Evolutionary conservation across 2,113 vertebrate genomes (phyloP).

Genomic region (Sitta europaea): DNA sequence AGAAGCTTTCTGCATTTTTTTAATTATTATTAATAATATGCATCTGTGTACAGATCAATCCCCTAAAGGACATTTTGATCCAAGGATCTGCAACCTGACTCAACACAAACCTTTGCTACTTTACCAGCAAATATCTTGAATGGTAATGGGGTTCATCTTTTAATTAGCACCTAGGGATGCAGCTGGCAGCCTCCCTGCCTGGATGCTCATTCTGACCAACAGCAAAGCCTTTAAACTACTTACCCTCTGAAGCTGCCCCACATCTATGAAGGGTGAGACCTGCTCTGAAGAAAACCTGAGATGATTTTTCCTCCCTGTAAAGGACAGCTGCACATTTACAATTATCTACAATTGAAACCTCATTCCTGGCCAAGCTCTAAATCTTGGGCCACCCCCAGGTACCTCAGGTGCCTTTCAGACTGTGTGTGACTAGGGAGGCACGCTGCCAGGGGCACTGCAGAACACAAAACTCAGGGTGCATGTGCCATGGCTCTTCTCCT

Average conservation of each 20-base stretch:
- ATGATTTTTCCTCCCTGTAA: background rate
- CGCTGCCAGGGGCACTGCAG: background rate
- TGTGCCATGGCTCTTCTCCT: background rate
- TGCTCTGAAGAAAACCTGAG: background rate
- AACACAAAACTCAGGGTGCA: accelerated
- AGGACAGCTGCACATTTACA: background rate
- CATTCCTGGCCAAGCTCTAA: background rate
- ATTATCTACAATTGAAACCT: background rate
- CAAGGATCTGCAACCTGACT: background rate
- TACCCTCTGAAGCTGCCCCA: background rate
- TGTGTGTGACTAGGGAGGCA: background rate
- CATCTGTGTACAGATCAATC: background rate
- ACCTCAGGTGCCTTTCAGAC: background rate
- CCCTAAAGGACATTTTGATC: background rate
- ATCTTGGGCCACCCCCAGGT: background rate
- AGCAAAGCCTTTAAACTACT: background rate
- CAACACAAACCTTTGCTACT: background rate
- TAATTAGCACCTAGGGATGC: background rate
- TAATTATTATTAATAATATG: background rate
- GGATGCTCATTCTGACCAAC: accelerated
- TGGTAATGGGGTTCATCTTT: background rate
- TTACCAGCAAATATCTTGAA: background rate
- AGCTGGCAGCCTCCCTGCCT: background rate
- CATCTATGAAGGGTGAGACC: background rate
- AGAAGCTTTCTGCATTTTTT: background rate